A percentile compares a stretch with the other conserved stretches of the same genome.
These are phyloP conservation scores for Oophaga sylvatica DNA, from an alignment of 2,797 vertebrate genomes.

Conservation along the genomic window DNA sequence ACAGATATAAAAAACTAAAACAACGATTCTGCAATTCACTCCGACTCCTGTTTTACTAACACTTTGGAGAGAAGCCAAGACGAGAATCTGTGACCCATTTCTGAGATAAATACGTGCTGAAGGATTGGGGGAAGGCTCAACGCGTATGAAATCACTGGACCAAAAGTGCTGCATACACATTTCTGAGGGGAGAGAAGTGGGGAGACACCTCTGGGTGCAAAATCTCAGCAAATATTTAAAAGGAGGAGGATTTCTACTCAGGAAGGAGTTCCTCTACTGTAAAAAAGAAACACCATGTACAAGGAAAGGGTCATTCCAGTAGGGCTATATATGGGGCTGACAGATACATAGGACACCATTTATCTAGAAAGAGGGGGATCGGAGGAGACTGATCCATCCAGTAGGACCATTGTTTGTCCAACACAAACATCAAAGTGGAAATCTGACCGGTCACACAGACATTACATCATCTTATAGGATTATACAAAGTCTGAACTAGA, in stretches of 20 bases:
- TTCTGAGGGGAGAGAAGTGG: not conserved
- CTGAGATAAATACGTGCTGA: constrained; percentile 38
- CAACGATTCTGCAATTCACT: constrained; percentile 9
- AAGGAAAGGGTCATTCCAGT: not conserved
- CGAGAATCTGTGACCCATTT: constrained; percentile 54
- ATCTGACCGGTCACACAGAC: too few relatives aligned
- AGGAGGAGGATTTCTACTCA: not conserved
- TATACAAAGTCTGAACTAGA: too few relatives aligned
- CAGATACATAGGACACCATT: too few relatives aligned
- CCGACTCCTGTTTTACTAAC: constrained; percentile 22
- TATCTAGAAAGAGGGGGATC: too few relatives aligned
- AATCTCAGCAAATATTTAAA: constrained; percentile 11
- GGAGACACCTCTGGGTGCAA: constrained; percentile 4
- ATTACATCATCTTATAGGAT: too few relatives aligned
- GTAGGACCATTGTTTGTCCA: too few relatives aligned
- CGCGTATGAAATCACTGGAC: constrained; percentile 33
- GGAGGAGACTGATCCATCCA: too few relatives aligned
- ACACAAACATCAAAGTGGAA: too few relatives aligned
- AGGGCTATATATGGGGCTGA: too few relatives aligned
- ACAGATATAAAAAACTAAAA: not conserved
- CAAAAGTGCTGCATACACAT: not conserved
- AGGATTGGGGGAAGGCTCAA: constrained; percentile 3
- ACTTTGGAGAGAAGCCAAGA: constrained; percentile 38
- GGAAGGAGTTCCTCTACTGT: not conserved
- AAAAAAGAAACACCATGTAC: not conserved